Conservation (phyloP, 2,888 invertebrate genomes). For the Melanostoma mellinum region DNA sequence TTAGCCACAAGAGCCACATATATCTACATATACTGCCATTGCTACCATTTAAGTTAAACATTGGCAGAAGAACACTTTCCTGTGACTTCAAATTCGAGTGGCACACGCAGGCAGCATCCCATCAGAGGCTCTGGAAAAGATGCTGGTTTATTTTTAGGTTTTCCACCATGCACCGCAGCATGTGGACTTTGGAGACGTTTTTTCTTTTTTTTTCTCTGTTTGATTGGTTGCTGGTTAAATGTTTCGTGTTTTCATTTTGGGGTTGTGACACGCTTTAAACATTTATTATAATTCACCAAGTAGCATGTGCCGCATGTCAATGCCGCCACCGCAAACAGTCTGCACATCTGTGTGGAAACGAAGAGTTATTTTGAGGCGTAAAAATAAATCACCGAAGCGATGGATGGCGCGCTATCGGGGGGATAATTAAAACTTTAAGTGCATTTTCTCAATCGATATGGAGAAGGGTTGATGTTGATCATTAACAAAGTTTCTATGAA, state of each 20-base stretch:
- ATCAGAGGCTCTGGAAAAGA: constrained; percentile 10
- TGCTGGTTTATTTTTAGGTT: constrained; percentile 67
- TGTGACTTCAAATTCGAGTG: constrained; percentile 1
- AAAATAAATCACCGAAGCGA: not conserved
- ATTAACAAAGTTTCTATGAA: no score
- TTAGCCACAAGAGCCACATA: constrained; percentile 50
- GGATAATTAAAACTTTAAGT: no score
- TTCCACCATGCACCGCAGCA: constrained; percentile 33
- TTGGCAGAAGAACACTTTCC: constrained; percentile 34
- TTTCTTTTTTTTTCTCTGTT: constrained; percentile 3
- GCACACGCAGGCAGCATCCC: constrained; percentile 7
- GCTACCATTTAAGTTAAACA: constrained; percentile 41
- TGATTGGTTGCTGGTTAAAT: not conserved
- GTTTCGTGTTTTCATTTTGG: constrained; percentile 18
- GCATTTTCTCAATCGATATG: no score
- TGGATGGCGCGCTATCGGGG: no score
- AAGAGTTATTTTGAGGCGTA: constrained; percentile 42
- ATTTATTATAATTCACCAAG: constrained; percentile 67
- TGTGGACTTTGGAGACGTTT: constrained; percentile 42
- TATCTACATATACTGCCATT: constrained; percentile 7
- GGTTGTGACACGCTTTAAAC: constrained; percentile 71
- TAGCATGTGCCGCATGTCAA: constrained; percentile 63
- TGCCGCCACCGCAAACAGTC: constrained; percentile 42
- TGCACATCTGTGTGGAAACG: constrained; percentile 55
- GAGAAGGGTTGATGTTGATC: no score